These are phyloP conservation scores for Prinia subflava DNA, from an alignment of 2,113 vertebrate genomes.

Conservation along the genomic window DNA sequence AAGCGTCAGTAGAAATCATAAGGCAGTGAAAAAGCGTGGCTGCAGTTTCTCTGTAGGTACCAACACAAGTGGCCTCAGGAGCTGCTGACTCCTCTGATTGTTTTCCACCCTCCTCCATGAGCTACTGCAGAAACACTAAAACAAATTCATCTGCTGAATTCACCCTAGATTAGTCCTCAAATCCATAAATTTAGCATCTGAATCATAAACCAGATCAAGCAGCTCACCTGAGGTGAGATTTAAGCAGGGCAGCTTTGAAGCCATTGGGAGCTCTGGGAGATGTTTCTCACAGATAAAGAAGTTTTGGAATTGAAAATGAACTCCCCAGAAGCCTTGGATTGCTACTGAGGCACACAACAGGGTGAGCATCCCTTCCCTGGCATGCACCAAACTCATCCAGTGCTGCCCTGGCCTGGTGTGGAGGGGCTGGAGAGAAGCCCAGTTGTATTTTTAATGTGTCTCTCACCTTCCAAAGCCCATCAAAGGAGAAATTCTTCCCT, in stretches of 20 bases:
- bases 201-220: background rate
- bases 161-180: background rate
- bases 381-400: background rate
- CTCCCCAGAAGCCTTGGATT: background rate
- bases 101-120: background rate
- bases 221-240: background rate
- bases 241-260: background rate
- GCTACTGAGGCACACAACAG: background rate
- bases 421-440: background rate
- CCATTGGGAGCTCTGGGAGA: background rate
- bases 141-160: background rate
- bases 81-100: background rate
- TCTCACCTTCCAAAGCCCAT: background rate
- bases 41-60: background rate
- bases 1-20: background rate
- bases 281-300: background rate
- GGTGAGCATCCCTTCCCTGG: background rate
- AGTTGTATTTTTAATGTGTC: background rate
- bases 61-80: background rate
- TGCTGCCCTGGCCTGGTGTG: rapidly evolving
- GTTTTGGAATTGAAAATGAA: background rate
- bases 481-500: background rate
- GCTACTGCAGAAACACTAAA: background rate
- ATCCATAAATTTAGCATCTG: background rate
- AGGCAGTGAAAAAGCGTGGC: background rate